Conservation (phyloP, 1,140 invertebrate species). For the Idris sp. region DNA sequence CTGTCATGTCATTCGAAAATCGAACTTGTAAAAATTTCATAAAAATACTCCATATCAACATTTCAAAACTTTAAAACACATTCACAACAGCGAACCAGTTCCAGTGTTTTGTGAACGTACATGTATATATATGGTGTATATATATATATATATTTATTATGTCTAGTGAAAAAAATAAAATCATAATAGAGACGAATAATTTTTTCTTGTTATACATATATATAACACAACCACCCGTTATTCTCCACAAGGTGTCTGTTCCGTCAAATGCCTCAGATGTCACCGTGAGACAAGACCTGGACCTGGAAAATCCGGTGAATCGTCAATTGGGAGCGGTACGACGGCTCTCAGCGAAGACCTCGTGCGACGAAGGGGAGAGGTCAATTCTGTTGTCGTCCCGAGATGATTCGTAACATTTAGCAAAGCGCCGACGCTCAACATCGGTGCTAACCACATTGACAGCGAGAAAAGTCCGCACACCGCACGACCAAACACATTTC, state of each 20-base stretch:
- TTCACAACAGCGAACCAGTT: too few species aligned
- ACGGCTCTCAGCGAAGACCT: slow-evolving; percentile 61
- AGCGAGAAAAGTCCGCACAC: slow-evolving; percentile 44
- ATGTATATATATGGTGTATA: too few species aligned
- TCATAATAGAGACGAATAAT: too few species aligned
- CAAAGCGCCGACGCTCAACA: slow-evolving; percentile 62
- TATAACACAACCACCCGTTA: too few species aligned
- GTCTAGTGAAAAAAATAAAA: too few species aligned
- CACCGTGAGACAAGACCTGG: slow-evolving; percentile 59
- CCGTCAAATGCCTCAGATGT: slow-evolving; percentile 54
- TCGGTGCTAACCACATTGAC: slow-evolving; percentile 38
- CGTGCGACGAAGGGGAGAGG: slow-evolving; percentile 66
- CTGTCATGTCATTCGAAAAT: too few species aligned
- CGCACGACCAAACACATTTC: slow-evolving; percentile 61
- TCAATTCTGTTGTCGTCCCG: slow-evolving; percentile 68
- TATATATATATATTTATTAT: too few species aligned
- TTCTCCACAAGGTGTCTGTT: slow-evolving; percentile 46
- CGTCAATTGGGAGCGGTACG: slow-evolving; percentile 61
- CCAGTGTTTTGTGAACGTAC: too few species aligned
- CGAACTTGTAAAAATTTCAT: too few species aligned
- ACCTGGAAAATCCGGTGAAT: slow-evolving; percentile 60
- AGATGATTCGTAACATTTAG: slow-evolving; percentile 73
- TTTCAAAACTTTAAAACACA: too few species aligned
- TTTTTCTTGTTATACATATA: too few species aligned
- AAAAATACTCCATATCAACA: too few species aligned